These are phyloP conservation scores for Nannospalax galili DNA, from an alignment of 2,113 vertebrate species.

Conservation along the genomic window DNA sequence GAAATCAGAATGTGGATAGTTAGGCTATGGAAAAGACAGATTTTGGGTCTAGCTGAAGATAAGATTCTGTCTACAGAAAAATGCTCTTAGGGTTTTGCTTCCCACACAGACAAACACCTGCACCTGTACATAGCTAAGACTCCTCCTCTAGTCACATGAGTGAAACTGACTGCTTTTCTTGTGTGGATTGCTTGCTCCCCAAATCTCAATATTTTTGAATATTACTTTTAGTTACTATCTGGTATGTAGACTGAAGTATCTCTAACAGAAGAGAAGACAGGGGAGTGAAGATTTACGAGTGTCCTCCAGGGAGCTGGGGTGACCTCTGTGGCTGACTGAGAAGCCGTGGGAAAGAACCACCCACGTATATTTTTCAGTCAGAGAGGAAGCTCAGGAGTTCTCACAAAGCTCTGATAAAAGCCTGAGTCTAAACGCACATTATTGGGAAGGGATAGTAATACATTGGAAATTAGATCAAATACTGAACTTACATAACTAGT, in stretches of 20 bases:
- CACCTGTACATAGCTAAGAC: not conserved
- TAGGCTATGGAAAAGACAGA: not conserved
- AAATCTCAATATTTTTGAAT: not conserved
- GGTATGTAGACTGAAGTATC: not conserved
- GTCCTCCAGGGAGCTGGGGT: not conserved
- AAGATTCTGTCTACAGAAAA: not conserved
- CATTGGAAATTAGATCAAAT: too few relatives aligned
- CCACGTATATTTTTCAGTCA: not conserved
- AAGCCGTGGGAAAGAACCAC: not conserved
- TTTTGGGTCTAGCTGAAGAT: not conserved
- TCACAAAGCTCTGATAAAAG: too few relatives aligned
- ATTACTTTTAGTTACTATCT: not conserved
- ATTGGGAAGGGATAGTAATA: too few relatives aligned
- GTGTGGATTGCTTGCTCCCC: not conserved
- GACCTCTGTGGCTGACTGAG: constrained; percentile 32
- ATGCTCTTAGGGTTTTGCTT: not conserved
- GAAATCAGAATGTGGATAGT: not conserved
- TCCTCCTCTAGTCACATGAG: not conserved
- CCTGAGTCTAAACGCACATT: too few relatives aligned
- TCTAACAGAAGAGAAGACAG: not conserved
- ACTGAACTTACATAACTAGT: too few relatives aligned
- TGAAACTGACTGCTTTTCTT: not conserved
- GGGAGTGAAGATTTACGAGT: not conserved
- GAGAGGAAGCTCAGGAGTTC: not conserved
- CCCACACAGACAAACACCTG: not conserved